phyloP scores from a whole-genome alignment of 2,113 vertebrate species.

The Manacus vitellinus region DNA sequence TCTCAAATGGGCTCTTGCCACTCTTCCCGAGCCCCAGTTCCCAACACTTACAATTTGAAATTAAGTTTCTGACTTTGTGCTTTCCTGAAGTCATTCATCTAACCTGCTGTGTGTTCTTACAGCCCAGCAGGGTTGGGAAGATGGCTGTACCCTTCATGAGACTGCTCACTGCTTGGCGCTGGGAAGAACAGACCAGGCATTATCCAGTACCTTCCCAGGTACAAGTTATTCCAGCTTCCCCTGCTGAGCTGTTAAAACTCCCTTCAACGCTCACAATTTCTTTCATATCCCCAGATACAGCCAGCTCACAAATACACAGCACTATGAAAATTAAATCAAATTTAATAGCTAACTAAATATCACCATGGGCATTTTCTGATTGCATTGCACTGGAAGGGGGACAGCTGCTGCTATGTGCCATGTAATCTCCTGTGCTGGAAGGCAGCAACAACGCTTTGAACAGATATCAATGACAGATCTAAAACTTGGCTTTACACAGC shows the following conservation, averaged over 20 bases:
- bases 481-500: not conserved
- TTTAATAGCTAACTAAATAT: constrained; percentile 46
- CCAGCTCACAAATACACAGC: constrained; percentile 1
- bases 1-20: not conserved
- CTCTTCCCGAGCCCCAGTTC: not conserved
- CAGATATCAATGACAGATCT: not conserved
- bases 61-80: not conserved
- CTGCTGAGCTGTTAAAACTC: not conserved
- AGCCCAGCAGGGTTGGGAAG: not conserved
- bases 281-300: not conserved
- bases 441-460: not conserved
- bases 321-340: constrained; percentile 36
- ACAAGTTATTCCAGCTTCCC: not conserved
- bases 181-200: not conserved
- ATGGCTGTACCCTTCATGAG: not conserved
- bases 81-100: not conserved
- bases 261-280: rapidly evolving
- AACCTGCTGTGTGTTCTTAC: not conserved
- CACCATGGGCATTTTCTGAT: constrained; percentile 31
- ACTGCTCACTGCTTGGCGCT: rapidly evolving
- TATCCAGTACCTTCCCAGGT: not conserved
- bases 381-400: not conserved
- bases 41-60: not conserved
- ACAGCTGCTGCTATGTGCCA: not conserved
- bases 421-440: not conserved